Conservation (phyloP, 2,113 vertebrate genomes). For the Lampris megalopsis region DNA sequence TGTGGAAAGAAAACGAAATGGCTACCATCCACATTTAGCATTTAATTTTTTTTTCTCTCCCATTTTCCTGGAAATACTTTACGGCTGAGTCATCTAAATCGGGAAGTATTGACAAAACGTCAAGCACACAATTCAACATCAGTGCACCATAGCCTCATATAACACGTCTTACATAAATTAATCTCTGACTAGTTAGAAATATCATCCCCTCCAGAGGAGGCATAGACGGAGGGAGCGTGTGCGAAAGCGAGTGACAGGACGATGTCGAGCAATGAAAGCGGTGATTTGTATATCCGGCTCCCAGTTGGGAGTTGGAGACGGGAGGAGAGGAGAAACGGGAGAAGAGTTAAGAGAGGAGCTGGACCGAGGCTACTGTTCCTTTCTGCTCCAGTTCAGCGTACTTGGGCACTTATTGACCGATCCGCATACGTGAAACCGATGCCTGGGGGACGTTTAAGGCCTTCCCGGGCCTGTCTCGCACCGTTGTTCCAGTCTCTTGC, state of each 20-base stretch:
- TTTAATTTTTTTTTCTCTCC: constrained; percentile 14
- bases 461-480: constrained; percentile 22
- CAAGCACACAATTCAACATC: constrained; percentile 25
- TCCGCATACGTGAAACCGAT: constrained; percentile 46
- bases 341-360: constrained; percentile 15
- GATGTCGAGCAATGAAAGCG: constrained; percentile 34
- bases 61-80: constrained; percentile 45
- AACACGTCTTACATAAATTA: neutral
- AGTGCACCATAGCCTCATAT: neutral
- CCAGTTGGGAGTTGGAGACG: neutral
- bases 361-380: constrained; percentile 33
- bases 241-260: constrained; percentile 23
- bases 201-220: constrained; percentile 1
- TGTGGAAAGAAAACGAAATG: neutral
- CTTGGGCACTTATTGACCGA: constrained; percentile 26
- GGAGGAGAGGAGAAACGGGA: neutral
- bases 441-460: constrained; percentile 36
- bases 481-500: constrained; percentile 36
- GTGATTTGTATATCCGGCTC: constrained; percentile 34
- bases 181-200: constrained; percentile 20
- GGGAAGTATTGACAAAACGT: constrained; percentile 43
- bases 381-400: constrained; percentile 47
- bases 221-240: neutral
- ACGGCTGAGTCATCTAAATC: constrained; percentile 49
- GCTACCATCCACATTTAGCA: constrained; percentile 22